A percentile compares a stretch with the other conserved stretches of the same genome.
phyloP scores from a whole-genome alignment of 1,140 invertebrate genomes.

The Diplogasteroides magnus region DNA sequence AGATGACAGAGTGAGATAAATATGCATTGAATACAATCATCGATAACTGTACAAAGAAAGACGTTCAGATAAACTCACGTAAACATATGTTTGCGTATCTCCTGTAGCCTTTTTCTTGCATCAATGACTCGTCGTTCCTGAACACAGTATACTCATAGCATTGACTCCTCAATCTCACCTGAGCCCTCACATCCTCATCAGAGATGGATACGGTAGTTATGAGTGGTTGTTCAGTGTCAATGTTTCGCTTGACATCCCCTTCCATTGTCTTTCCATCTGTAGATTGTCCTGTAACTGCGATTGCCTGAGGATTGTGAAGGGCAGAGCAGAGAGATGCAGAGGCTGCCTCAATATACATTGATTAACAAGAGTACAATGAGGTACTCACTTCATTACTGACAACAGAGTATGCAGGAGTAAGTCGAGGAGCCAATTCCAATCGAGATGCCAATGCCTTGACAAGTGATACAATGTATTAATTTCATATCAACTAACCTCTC shows the following conservation, averaged over 20 bases:
- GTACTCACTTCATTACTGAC: background rate
- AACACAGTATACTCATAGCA: background rate
- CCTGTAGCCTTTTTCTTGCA: background rate
- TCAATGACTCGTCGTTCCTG: background rate
- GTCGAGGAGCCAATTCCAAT: too few relatives aligned
- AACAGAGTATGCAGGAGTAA: background rate
- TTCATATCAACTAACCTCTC: background rate
- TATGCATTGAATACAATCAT: too few relatives aligned
- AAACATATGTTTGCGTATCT: background rate
- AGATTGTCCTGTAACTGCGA: background rate
- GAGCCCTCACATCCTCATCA: background rate
- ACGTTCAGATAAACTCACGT: too few relatives aligned
- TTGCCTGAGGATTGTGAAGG: background rate
- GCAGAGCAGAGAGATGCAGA: background rate
- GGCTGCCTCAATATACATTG: background rate
- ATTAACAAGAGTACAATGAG: background rate
- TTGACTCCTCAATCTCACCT: background rate
- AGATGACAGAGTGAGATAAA: too few relatives aligned
- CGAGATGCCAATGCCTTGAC: too few relatives aligned
- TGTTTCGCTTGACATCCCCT: background rate
- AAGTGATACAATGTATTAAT: too few relatives aligned
- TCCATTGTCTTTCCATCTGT: background rate
- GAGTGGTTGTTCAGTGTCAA: background rate
- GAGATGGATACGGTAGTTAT: background rate
- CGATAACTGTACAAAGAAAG: too few relatives aligned